Evolutionary conservation across 2,888 invertebrate genomes (phyloP), one percentile per base, ranked within the genome.

Genomic region (Microchrysa polita): DNA sequence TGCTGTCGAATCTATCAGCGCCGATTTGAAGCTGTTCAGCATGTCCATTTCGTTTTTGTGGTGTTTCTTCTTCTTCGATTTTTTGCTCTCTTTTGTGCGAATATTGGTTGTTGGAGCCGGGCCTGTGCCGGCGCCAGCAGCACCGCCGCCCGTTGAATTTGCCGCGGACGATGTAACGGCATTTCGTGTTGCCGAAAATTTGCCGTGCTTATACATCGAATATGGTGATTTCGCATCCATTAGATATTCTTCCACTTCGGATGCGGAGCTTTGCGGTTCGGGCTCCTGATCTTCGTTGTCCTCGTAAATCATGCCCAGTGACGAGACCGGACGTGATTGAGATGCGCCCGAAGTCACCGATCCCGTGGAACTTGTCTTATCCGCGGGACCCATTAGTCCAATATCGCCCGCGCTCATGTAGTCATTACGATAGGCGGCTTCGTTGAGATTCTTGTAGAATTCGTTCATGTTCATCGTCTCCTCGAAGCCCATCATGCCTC

Each of bases 281-380:
- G 76, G 77, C 59, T 79, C 77, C 59, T 77, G 77, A 79, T 94
- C 93, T 83, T 93, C 93, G 12, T 92, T 90, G 79, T 93, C 93
- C 83, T 94, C 94, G 91, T 94, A 93, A 79, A 94, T 94, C 92
- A 94, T 93, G 76, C 91, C 93, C 77, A 94, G 85, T 79, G 94
- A 93, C 67, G 92, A 92, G 76, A 89, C 86, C 73, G 91, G 90
- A 76, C 90, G 87, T 18, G 90, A 89, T 18, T 87, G 86, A 18
- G 78, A 71, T 1, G 78, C 77, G 0, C 69, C 75, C 9, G 78
- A 86, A 23, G 78, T 67, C 1, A 78, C 77, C 0, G 72, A 74
- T 10, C 78, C 23, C 40, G 80, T 78, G 0, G 79, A 78, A 44
- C 80, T 78, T 22, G 80, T 78, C 10, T 72, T 16, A 22, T 81